These are phyloP conservation scores for Cercopithecus petaurista DNA, from an alignment of 2,797 vertebrate genomes.

Conservation along the genomic window DNA sequence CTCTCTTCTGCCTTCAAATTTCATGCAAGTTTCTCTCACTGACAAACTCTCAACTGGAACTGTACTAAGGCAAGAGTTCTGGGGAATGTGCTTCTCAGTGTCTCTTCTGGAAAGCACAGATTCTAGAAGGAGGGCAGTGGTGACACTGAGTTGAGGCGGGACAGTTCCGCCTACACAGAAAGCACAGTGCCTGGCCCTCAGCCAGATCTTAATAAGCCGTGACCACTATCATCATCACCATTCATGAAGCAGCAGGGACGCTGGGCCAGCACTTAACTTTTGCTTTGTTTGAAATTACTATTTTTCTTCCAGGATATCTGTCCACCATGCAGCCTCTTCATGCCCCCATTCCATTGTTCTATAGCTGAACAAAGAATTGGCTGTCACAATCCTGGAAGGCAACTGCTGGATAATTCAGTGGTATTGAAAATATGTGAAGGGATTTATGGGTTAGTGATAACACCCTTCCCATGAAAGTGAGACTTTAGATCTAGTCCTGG, in stretches of 20 bases:
- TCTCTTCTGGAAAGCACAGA: neutral
- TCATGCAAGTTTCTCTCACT: neutral
- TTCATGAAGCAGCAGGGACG: neutral
- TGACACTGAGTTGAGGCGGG: neutral
- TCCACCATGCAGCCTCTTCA: neutral
- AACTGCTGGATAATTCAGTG: neutral
- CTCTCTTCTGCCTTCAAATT: constrained; percentile 21
- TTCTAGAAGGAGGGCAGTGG: neutral
- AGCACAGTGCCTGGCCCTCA: neutral
- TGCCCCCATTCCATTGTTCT: neutral
- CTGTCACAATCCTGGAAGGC: neutral
- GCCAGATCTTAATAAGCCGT: neutral
- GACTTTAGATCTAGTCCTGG: neutral
- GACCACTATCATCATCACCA: neutral
- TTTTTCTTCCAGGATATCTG: constrained; percentile 24
- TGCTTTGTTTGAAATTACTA: neutral
- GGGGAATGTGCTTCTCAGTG: neutral
- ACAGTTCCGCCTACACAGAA: neutral
- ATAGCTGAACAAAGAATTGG: neutral
- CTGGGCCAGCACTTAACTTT: neutral
- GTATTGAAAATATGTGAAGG: neutral
- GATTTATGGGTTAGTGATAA: neutral
- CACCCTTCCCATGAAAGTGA: neutral
- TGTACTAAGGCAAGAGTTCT: neutral
- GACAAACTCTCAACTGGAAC: constrained; percentile 29